Evolutionary conservation across 2,113 vertebrate species (phyloP), one percentile per base, ranked within the genome.

Genomic region (Baryphthengus martii): DNA sequence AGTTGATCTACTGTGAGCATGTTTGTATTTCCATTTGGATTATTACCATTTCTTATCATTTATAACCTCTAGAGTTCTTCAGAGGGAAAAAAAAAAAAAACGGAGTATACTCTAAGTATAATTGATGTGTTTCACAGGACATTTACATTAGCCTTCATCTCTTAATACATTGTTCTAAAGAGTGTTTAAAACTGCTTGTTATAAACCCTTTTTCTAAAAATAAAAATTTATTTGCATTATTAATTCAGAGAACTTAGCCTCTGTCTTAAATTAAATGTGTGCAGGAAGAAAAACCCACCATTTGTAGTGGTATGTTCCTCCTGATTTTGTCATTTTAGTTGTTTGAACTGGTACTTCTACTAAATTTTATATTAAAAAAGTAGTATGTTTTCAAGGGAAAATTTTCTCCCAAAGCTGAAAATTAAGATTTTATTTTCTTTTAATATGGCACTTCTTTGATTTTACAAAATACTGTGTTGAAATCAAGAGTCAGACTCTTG

Each of bases 21-120:
- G 28, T 88, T 87, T 91, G 42, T 68, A 52, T 91, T 96, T 92
- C 80, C 49, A 45, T 88, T 95, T 93, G 65, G 78, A 59, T 89
- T 79, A 85, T 39, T 93, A 61, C 49, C 67, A 42, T 85, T 93
- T 91, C 85, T 96, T 96, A 82, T 80, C 9, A 11, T 89, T 94
- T 83, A 66, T 89, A 75, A 73, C 28, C 39, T 78, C 47, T 89
- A 29, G 47, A 47, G 63, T n/a, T 96, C 33, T 89, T 58, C 44
- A 44, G 66, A 28, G 73, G 9, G 4, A 40, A 8, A 11, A 45
- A 31, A 35, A 45, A 70, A 31, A 25, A 75, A n/a, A n/a, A n/a
- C n/a, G n/a, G 47, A 62, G 37, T 89, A 33, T 53, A 58, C 91
- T 91, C 85, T 39, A 95, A 79, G 25, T 83, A 19, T 56, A 95